Base-by-base conservation (phyloP, 2,113 vertebrate species). In the Varanus salvator region DNA sequence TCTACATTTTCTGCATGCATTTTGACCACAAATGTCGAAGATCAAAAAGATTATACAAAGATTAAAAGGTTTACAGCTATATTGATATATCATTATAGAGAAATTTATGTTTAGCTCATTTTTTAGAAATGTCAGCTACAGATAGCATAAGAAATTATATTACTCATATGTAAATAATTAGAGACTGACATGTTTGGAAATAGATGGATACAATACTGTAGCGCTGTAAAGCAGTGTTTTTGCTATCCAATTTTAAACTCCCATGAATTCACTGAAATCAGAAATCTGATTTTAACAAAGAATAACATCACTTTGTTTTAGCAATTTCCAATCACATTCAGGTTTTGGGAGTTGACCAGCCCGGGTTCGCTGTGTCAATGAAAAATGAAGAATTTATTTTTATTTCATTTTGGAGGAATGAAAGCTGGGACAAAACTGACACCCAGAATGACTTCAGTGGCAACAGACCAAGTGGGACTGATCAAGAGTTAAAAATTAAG, bases 271-370 rank as follows among this genome's bases (percentile, higher is more conserved):
- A 86, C 78, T 88, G 87, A 21, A 90, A 72, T 93, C 57, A 89
- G 19, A 27, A 69, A 71, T 76, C 1, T 21, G 80, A 27, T 38
- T 38, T 3, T 0, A 57, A 85, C 14, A 66, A 14, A 82, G 90
- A 92, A 82, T 66, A 92, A 84, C 74, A 34, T 60, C 83, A 25
- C 82, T 94, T 93, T 90, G 64, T 92, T 72, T 81, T 50, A 77
- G 76, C 77, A 89, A 89, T 5, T 93, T 7, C 1, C 0, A 87
- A 3, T 88, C 93, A 0, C 72, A 85, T 80, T 87, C 11, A 85
- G n/a, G 52, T 92, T 92, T 92, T 21, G 92, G 85, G 93, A 95
- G 87, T 85, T 27, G 48, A 87, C 81, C 80, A 87, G 86, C 84
- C 7, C 57, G 74, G 31, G 17, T 50, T 23, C 85, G 93, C 90